These are phyloP conservation scores for Leptogaster cylindrica DNA, from an alignment of 2,888 invertebrate species.

Conservation along the genomic window DNA sequence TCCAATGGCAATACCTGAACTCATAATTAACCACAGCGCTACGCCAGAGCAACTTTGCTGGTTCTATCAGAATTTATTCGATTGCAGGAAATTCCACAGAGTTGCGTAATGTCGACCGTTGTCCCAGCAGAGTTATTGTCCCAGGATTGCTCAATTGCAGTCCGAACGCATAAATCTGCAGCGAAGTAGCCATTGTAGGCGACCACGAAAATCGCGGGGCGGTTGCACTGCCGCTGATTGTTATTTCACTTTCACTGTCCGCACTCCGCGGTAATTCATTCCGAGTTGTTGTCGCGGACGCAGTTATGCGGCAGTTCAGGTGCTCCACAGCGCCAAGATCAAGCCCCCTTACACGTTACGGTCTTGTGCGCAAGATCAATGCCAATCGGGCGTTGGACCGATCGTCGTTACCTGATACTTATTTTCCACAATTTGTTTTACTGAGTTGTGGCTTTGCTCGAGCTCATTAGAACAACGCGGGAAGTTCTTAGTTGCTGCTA, in stretches of 20 bases:
- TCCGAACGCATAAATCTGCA: conserved; percentile 20
- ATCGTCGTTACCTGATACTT: conserved; percentile 13
- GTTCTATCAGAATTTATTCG: too few species aligned
- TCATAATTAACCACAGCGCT: too few species aligned
- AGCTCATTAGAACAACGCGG: too few species aligned
- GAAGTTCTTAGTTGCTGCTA: too few species aligned
- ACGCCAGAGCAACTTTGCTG: too few species aligned
- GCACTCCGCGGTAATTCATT: background rate
- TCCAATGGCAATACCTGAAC: too few species aligned
- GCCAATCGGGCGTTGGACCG: conserved; percentile 40
- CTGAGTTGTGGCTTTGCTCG: too few species aligned
- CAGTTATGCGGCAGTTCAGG: background rate
- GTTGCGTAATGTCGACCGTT: too few species aligned
- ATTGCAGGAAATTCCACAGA: too few species aligned
- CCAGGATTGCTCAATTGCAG: conserved; percentile 1
- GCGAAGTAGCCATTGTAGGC: conserved; percentile 1
- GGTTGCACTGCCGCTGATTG: background rate
- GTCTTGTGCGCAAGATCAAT: conserved; percentile 39
- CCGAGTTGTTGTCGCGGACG: background rate
- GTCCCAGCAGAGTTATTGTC: too few species aligned
- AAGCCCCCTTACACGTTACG: conserved; percentile 30
- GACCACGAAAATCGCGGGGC: background rate
- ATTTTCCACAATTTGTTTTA: too few species aligned
- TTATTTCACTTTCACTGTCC: conserved; percentile 28
- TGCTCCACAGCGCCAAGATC: conserved; percentile 10